These are phyloP conservation scores for Propithecus perrieri DNA, from an alignment of 2,797 vertebrate genomes.

Conservation along the genomic window DNA sequence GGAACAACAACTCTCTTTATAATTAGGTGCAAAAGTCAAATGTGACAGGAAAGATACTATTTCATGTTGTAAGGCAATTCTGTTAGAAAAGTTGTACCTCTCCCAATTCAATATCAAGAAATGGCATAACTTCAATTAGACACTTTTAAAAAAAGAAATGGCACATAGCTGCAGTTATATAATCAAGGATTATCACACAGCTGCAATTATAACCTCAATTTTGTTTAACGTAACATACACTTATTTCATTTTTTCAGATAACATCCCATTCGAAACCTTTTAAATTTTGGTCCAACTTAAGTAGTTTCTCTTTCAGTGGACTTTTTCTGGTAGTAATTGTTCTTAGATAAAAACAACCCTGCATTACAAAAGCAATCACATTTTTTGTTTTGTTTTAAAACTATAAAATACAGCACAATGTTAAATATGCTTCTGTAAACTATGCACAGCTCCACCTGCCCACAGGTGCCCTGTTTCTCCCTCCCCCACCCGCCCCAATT, in stretches of 20 bases:
- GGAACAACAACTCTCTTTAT: neutral
- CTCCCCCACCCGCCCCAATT: neutral
- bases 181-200: neutral
- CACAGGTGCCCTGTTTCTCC: neutral
- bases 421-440: neutral
- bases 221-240: neutral
- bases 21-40: neutral
- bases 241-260: neutral
- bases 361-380: neutral
- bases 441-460: neutral
- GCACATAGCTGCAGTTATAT: neutral
- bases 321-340: neutral
- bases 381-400: constrained; percentile 7
- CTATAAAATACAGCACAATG: neutral
- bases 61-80: neutral
- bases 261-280: neutral
- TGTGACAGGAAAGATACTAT: neutral
- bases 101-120: neutral
- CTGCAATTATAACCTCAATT: neutral
- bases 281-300: neutral
- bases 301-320: neutral
- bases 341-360: neutral
- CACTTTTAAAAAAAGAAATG: neutral
- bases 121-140: neutral
- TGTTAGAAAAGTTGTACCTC: neutral